These are phyloP conservation scores for Uromys caudimaculatus DNA, from an alignment of 2,797 vertebrate genomes.

Conservation along the genomic window DNA sequence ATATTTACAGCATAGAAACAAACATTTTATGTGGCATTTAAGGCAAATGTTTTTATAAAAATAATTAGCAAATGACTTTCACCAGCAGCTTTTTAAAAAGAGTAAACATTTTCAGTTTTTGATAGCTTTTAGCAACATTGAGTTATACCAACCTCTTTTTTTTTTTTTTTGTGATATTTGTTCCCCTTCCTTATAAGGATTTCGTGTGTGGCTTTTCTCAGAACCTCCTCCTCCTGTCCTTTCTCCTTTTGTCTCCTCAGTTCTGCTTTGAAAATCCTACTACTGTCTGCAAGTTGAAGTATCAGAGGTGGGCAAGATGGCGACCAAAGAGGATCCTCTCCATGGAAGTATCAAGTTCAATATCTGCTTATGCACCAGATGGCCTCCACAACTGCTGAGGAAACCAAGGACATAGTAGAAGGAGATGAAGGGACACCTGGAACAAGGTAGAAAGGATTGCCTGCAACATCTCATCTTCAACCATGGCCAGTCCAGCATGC, in stretches of 20 bases:
- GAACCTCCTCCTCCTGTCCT: constrained; percentile 61
- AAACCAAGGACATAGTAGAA: neutral
- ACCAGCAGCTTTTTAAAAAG: constrained; percentile 12
- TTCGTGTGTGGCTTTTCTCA: constrained; percentile 73
- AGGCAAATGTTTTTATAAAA: constrained; percentile 50
- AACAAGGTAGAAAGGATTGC: neutral
- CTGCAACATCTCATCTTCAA: no score
- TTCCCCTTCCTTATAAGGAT: constrained; percentile 4
- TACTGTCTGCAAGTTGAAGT: neutral
- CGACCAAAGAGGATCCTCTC: neutral
- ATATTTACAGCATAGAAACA: constrained; percentile 1
- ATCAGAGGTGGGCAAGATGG: neutral
- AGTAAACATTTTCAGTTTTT: constrained; percentile 46
- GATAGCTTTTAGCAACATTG: constrained; percentile 59
- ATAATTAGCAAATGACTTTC: constrained; percentile 47
- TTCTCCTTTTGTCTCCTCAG: constrained; percentile 57
- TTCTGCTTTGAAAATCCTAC: constrained; percentile 64
- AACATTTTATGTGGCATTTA: constrained; percentile 46
- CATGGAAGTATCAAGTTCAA: neutral
- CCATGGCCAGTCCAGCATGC: neutral
- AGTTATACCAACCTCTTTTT: constrained; percentile 9
- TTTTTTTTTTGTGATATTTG: neutral
- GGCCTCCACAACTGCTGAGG: neutral
- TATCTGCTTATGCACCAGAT: neutral
- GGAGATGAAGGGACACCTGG: neutral